phyloP scores from a whole-genome alignment of 35 echinoderm and acorn worm species.

The Heliocidaris tuberculata region DNA sequence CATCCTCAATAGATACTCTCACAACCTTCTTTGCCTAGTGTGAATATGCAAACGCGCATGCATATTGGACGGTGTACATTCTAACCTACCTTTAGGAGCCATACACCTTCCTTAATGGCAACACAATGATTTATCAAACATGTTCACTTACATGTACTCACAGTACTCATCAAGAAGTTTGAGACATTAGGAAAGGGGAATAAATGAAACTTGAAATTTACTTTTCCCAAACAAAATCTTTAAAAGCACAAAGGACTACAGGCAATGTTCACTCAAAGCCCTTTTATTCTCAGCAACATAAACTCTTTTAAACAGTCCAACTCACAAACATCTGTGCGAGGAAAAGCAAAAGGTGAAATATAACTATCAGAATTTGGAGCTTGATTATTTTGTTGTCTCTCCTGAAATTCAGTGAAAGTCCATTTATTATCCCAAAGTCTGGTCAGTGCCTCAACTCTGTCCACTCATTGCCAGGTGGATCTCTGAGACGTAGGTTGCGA shows the following conservation, averaged over 20 bases:
- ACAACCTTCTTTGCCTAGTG: no score
- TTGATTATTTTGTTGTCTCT: background rate
- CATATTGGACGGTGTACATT: no score
- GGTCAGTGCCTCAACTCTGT: background rate
- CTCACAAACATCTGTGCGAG: background rate
- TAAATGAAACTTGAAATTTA: background rate
- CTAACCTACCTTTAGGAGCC: no score
- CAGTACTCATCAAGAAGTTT: background rate
- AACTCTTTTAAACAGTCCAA: background rate
- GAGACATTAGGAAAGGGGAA: background rate
- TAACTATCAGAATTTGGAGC: background rate
- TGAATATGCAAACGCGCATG: no score
- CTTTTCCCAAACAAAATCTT: background rate
- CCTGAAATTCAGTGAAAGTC: background rate
- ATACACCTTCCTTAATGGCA: background rate
- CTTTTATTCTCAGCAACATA: background rate
- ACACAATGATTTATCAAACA: background rate
- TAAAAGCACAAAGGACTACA: background rate
- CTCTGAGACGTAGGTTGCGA: constrained; percentile 69
- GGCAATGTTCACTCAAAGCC: background rate
- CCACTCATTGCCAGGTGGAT: constrained; percentile 56
- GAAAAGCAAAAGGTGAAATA: background rate
- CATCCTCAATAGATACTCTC: no score
- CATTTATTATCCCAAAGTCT: no score
- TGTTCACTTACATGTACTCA: background rate